These are phyloP conservation scores for Meandrina meandrites DNA, from an alignment of 92 coral and sea anemone species.

Conservation along the genomic window DNA sequence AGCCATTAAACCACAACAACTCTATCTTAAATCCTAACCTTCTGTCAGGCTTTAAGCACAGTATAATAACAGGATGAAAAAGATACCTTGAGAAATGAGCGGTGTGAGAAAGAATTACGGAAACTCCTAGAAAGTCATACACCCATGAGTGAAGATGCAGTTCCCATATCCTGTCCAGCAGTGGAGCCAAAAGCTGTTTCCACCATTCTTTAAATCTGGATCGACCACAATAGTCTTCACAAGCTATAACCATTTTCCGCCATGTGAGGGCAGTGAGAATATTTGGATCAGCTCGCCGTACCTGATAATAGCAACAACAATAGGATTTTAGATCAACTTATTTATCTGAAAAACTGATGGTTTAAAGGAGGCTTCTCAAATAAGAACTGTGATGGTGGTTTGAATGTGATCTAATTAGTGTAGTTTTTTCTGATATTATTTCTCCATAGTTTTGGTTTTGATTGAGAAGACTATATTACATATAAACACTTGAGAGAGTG, in stretches of 20 bases:
- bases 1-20: neutral
- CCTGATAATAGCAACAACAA: slow-evolving; percentile 38
- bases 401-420: too few relatives aligned
- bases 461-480: too few relatives aligned
- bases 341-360: too few relatives aligned
- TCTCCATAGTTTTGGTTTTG: too few relatives aligned
- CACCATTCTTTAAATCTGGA: slow-evolving; percentile 77
- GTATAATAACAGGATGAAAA: neutral
- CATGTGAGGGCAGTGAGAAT: slow-evolving; percentile 89
- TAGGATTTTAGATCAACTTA: too few relatives aligned
- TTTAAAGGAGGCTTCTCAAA: too few relatives aligned
- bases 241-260: slow-evolving; percentile 73
- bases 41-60: neutral
- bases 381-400: too few relatives aligned
- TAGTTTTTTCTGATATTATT: too few relatives aligned
- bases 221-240: slow-evolving; percentile 53
- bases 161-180: slow-evolving; percentile 84
- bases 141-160: slow-evolving; percentile 94
- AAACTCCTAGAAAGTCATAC: slow-evolving; percentile 79
- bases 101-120: slow-evolving; percentile 73
- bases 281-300: slow-evolving; percentile 89
- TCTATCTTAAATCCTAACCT: neutral
- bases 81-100: slow-evolving; percentile 85
- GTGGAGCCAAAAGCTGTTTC: slow-evolving; percentile 73
- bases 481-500: too few relatives aligned